Evolutionary conservation across 1,140 invertebrate species (phyloP).

Genomic region (Calephelis nemesis): DNA sequence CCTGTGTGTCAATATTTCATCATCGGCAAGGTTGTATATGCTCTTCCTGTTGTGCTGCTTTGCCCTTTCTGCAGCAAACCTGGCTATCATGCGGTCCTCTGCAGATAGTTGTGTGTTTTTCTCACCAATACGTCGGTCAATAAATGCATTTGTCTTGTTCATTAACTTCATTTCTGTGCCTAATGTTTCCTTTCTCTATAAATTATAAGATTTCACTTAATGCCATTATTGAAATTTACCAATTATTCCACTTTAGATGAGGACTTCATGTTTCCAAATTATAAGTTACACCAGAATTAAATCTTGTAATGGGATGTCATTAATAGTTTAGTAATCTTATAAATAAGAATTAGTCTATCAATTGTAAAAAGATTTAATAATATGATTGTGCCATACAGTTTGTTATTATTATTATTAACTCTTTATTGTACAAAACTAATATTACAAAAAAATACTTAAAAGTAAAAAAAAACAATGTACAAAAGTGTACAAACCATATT

Average conservation of each 20-base stretch:
- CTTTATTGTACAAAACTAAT: too few species aligned
- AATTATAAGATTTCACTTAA: not conserved
- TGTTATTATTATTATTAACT: too few species aligned
- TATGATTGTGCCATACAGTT: too few species aligned
- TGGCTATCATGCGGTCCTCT: conserved; percentile 91
- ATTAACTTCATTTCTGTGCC: conserved; percentile 90
- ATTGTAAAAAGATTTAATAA: too few species aligned
- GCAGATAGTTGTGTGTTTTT: conserved; percentile 83
- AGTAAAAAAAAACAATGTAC: too few species aligned
- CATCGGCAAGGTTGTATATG: conserved; percentile 92
- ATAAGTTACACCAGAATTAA: too few species aligned
- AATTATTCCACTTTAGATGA: not conserved
- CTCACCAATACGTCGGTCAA: conserved; percentile 93
- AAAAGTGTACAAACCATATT: too few species aligned
- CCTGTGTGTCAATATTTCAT: conserved; percentile 91
- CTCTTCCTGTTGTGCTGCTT: conserved; percentile 84
- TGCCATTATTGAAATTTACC: not conserved
- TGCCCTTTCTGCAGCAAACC: conserved; percentile 89
- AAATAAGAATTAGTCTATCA: too few species aligned
- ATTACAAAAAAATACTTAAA: too few species aligned
- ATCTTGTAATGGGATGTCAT: too few species aligned
- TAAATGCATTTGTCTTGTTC: conserved; percentile 91
- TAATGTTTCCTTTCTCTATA: conserved; percentile 87
- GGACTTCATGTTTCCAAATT: too few species aligned
- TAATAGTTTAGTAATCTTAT: too few species aligned